Evolutionary conservation across 2,888 invertebrate species (phyloP), one percentile per base, ranked within the genome.

Genomic region (Drosophila leonis): DNA sequence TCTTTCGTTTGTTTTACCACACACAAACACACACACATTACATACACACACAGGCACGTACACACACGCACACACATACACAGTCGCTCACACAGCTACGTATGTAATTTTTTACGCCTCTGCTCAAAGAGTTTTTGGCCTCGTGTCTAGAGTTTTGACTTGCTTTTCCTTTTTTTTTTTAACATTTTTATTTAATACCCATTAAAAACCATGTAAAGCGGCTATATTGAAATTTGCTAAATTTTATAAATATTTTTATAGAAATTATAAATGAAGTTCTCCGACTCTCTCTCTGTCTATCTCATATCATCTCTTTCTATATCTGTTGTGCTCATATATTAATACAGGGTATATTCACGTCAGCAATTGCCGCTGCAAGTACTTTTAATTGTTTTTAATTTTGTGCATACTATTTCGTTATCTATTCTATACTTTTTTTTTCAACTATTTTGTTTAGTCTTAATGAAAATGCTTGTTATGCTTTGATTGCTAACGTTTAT

Each of bases 61-160:
- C 13, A 54, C 12, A 18, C 57, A 67, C 65, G 70, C 68, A 63
- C 66, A 62, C 63, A 44, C 70, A 61, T 59, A 51, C 18, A 64
- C 61, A 33, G 35, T 10, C 44, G 24, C 41, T 46, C 48, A 57
- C 56, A 44, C 44, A 63, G 31, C 52, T 20, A 54, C n/a, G 33
- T 9, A 44, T 5, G 82, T 67, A 65, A 70, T 78, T 80, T 81
- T 76, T 80, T 76, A 73, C 60, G 84, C 69, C 69, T 66, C 65
- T 83, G 72, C 77, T 86, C 83, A 71, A 88, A 85, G 86, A 74
- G 74, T 56, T 85, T 68, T 74, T 44, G 59, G 69, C 69, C 72
- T 79, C 74, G 70, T 76, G 67, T 73, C 65, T 71, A 57, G 57
- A 75, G 70, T 72, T 67, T 66, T 44, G 18, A 33, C 10, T 37